Evolutionary conservation across 2,888 invertebrate genomes (phyloP).

Genomic region (Alviniconcha strummeri): DNA sequence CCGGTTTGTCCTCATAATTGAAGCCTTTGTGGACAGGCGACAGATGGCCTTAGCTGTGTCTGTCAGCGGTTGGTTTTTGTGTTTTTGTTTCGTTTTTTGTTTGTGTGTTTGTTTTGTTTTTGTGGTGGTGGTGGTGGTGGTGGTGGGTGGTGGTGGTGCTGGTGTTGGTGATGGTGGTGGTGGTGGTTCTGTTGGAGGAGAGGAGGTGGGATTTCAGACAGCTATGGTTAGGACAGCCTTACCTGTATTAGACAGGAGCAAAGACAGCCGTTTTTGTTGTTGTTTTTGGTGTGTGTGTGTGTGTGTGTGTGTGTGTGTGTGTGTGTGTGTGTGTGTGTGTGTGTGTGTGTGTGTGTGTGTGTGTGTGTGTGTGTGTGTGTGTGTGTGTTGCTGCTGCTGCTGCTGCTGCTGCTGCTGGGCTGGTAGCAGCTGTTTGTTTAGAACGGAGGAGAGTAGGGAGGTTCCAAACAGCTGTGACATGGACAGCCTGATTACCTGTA

Average conservation of each 20-base stretch:
- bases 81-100: not conserved
- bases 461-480: not conserved
- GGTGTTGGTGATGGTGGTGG: not conserved
- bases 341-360: not conserved
- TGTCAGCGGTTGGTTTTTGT: not conserved
- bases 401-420: too few relatives aligned
- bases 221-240: too few relatives aligned
- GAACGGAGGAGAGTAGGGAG: not conserved
- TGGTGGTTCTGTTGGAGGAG: not conserved
- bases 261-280: too few relatives aligned
- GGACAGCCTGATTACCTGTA: not conserved
- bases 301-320: too few relatives aligned
- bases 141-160: not conserved
- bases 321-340: not conserved
- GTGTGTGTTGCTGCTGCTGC: not conserved
- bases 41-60: too few relatives aligned
- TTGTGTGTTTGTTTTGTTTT: not conserved
- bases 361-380: not conserved
- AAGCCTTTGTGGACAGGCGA: too few relatives aligned
- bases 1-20: too few relatives aligned
- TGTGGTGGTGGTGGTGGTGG: not conserved
- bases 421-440: too few relatives aligned
- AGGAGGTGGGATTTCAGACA: too few relatives aligned
- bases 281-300: too few relatives aligned
- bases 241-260: too few relatives aligned